Evolutionary conservation across 1,140 invertebrate species (phyloP), one percentile per base, ranked within the genome.

Genomic region (Hirudo medicinalis): DNA sequence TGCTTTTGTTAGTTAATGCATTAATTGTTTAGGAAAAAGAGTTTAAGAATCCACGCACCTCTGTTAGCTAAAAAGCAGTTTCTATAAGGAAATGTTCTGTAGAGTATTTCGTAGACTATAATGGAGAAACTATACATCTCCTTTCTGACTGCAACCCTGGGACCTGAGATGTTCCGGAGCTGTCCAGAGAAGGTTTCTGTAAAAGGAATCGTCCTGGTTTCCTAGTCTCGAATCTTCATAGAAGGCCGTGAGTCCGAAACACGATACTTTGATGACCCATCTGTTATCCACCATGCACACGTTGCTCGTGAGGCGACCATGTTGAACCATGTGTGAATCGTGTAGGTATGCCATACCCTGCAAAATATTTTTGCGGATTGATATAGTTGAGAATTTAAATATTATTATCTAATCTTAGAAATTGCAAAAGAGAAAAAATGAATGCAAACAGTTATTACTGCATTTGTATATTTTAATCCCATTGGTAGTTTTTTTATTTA

Each of bases 91-190:
- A 90, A 89, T 32, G 89, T 89, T 40, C 90, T 84, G 17, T 91
- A 88, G 63, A 94, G 88, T 0, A 93, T 89, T 82, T 94, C 91
- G 79, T 92, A 90, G 86, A 92, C 89, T 73, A 93, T 88, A 75
- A 94, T 93, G 43, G 88, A 89, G 78, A 94, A 92, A 74, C 89
- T 90, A 81, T 91, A 93, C 90, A 80, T 93, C 91, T 0, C 88
- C 91, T 0, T 88, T 79, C 81, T 90, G 90, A 9, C 89, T 88
- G n/a, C 83, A 79, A 75, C 53, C 20, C 17, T 69, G 53, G 19
- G 40, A 55, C 19, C 90, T 85, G 72, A 93, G 81, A 72, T 91
- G 81, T 82, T 94, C 91, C 6, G 91, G 91, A 0, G 91, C 89
- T 22, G 88, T 91, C 91, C 91, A 94, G 69, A 94, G 81, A 53